A percentile compares a stretch with the other conserved stretches of the same genome.
Conservation (phyloP, 2,113 vertebrate genomes). For the Chauna torquata region DNA sequence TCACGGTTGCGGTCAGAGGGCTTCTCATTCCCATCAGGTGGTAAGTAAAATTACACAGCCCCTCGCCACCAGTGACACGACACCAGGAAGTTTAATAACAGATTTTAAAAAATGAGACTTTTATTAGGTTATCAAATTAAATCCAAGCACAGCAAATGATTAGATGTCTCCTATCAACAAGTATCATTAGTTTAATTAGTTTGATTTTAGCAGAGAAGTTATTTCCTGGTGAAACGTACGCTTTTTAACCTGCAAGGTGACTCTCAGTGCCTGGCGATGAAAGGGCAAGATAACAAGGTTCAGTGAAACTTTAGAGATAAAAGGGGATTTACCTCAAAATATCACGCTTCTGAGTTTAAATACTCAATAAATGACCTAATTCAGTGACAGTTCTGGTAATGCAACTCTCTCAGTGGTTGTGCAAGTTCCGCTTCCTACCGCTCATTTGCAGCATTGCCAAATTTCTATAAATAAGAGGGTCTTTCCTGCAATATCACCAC, state of each 20-base stretch:
- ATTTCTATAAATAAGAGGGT: not conserved
- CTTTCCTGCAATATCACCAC: not conserved
- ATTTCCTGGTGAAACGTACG: not conserved
- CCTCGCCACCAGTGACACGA: not conserved
- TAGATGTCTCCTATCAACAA: not conserved
- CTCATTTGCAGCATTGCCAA: not conserved
- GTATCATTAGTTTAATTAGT: not conserved
- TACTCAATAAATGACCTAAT: not conserved
- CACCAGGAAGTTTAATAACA: not conserved
- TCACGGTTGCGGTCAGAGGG: not conserved
- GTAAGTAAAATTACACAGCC: not conserved
- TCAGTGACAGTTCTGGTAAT: not conserved
- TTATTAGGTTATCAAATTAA: not conserved
- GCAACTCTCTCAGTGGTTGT: not conserved
- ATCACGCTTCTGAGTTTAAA: not conserved
- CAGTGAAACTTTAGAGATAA: not conserved
- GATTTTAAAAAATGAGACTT: not conserved
- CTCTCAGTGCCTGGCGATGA: not conserved
- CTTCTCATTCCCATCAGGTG: not conserved
- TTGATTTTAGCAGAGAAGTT: not conserved
- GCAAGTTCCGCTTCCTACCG: not conserved
- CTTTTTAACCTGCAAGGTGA: not conserved
- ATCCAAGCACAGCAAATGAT: not conserved
- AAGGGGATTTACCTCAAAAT: not conserved
- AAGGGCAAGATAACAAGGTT: not conserved